Base-by-base conservation (phyloP, 2,888 invertebrate genomes). In the Leucophenga montana region DNA sequence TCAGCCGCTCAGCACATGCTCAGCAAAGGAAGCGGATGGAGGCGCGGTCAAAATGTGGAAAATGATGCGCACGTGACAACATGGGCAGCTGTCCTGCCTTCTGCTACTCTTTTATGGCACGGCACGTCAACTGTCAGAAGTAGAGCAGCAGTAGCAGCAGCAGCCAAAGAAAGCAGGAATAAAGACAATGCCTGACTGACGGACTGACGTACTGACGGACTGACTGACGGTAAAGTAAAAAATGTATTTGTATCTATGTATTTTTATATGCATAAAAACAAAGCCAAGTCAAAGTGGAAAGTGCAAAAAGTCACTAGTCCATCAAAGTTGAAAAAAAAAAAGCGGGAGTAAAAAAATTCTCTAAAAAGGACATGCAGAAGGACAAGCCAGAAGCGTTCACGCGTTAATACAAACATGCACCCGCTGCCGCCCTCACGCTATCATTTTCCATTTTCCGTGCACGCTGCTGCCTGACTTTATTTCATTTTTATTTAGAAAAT, bases 51-150 rank as follows among this genome's bases (percentile, higher is more conserved):
- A 62, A 68, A 68, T 80, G 78, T 80, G 77, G 78, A 82, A 81
- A 82, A 82, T 82, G 76, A 78, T 78, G 78, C 77, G 83, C 77
- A 77, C 81, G 81, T 81, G 83, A 82, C 81, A 79, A 78, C 83
- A 79, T 78, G 76, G 69, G 61, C 66, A 68, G 67, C 73, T 68
- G 71, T 39, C 39, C 11, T 39, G 39, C 39, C 39, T 39, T 1
- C 39, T 39, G 39, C 39, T 39, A 39, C 39, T 39, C 8, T 11
- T 39, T 39, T 8, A 8, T 8, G 9, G 8, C 39, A 39, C 9
- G 11, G 39, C 39, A 39, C 39, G 11, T 39, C 39, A 39, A 8
- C 39, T 39, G 39, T 39, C 39, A 39, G 9, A 39, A 39, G 39
- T 39, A 39, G 39, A 54, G 22, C 54, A 54, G n/a, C 50, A 50